phyloP scores from a whole-genome alignment of 2,113 vertebrate genomes.

The Hyla sarda region DNA sequence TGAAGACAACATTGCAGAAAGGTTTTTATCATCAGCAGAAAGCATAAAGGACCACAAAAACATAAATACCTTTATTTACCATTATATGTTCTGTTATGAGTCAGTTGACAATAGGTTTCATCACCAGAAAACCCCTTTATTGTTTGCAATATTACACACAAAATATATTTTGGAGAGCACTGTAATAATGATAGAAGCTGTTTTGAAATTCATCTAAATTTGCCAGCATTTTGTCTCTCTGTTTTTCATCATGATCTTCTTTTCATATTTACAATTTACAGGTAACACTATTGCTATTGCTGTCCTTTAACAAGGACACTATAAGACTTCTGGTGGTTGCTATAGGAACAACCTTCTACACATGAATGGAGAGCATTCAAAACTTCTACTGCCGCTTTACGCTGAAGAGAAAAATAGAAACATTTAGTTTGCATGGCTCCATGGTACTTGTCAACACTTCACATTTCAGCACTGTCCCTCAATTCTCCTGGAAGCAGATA shows the following conservation, averaged over 20 bases:
- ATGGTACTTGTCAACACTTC: not conserved
- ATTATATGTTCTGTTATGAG: no score
- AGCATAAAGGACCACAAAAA: no score
- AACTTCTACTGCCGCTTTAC: not conserved
- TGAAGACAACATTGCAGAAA: no score
- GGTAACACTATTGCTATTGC: not conserved
- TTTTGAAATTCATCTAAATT: not conserved
- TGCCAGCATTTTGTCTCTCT: not conserved
- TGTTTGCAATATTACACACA: no score
- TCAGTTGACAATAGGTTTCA: no score
- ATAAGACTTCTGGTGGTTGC: not conserved
- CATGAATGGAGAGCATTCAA: not conserved
- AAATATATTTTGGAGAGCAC: no score
- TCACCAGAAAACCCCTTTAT: no score
- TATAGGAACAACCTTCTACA: slow-evolving; percentile 8
- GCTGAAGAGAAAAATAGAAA: not conserved
- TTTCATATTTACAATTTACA: not conserved
- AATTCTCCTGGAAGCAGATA: not conserved
- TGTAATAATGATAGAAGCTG: no score
- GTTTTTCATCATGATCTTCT: not conserved
- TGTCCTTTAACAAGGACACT: not conserved
- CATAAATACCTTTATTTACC: no score
- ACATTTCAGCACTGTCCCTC: not conserved
- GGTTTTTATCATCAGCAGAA: no score
- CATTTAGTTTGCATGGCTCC: not conserved